A percentile compares a stretch with the other conserved stretches of the same genome.
These are phyloP conservation scores for Brachyistius frenatus DNA, from an alignment of 2,113 vertebrate genomes.

Conservation along the genomic window DNA sequence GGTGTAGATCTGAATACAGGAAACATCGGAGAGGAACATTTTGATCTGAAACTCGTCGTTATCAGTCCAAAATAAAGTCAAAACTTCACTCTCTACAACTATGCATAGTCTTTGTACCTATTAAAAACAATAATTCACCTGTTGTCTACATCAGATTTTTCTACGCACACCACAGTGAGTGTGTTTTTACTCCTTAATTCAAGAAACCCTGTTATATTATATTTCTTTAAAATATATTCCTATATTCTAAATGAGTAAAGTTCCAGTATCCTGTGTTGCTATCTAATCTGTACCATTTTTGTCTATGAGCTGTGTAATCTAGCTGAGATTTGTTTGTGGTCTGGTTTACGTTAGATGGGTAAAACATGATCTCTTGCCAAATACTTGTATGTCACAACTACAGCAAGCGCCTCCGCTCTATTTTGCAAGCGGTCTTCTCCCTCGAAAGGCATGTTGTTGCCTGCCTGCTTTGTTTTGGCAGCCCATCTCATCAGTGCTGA, in stretches of 20 bases:
- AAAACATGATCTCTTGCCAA: not conserved
- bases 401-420: not conserved
- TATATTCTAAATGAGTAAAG: no score
- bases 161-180: no score
- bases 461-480: constrained; percentile 57
- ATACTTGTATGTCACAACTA: not conserved
- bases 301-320: not conserved
- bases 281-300: not conserved
- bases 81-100: not conserved
- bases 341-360: no score
- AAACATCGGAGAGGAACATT: not conserved
- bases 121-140: no score
- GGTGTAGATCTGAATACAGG: not conserved
- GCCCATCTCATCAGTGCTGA: not conserved
- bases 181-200: no score
- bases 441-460: constrained; percentile 54
- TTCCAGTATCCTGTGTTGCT: no score
- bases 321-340: not conserved
- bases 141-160: no score
- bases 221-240: no score
- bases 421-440: constrained; percentile 8
- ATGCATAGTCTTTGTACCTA: not conserved
- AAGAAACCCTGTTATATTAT: no score
- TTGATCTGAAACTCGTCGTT: not conserved
- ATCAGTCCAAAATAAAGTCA: not conserved